Evolutionary conservation across 2,888 invertebrate genomes (phyloP).

Genomic region (Clivina fossor): DNA sequence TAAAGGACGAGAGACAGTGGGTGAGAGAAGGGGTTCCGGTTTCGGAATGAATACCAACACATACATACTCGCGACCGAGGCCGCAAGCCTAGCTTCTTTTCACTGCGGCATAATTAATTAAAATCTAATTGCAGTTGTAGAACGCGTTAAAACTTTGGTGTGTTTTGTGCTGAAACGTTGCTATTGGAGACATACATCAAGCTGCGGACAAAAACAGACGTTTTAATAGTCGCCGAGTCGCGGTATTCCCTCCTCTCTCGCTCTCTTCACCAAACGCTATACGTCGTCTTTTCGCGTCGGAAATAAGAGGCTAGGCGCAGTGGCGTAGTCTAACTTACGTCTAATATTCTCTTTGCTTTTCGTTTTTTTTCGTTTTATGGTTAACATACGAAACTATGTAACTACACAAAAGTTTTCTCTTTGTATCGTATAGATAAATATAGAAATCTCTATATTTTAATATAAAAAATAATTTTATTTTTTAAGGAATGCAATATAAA

Average conservation of each 20-base stretch:
- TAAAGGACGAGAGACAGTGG: constrained; percentile 12
- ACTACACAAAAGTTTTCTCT: too few species aligned
- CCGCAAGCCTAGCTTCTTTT: constrained; percentile 39
- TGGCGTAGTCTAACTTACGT: too few species aligned
- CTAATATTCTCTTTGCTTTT: neutral
- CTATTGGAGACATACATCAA: constrained; percentile 54
- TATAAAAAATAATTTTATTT: too few species aligned
- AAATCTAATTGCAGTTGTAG: constrained; percentile 53
- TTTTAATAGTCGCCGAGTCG: constrained; percentile 39
- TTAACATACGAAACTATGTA: too few species aligned
- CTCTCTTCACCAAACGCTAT: neutral
- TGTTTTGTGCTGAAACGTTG: constrained; percentile 50
- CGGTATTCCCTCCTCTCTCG: neutral
- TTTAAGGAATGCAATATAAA: too few species aligned
- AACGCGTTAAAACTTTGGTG: constrained; percentile 50
- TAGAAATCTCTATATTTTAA: too few species aligned
- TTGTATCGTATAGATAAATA: too few species aligned
- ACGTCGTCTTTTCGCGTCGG: too few species aligned
- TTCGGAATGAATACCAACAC: neutral
- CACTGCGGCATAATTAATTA: constrained; percentile 55
- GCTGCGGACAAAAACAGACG: constrained; percentile 52
- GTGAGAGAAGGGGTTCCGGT: neutral
- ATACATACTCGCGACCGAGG: neutral
- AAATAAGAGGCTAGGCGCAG: constrained; percentile 22
- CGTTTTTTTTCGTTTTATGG: too few species aligned